Evolutionary conservation across 1,140 invertebrate genomes (phyloP).

Genomic region (Solen grandis): DNA sequence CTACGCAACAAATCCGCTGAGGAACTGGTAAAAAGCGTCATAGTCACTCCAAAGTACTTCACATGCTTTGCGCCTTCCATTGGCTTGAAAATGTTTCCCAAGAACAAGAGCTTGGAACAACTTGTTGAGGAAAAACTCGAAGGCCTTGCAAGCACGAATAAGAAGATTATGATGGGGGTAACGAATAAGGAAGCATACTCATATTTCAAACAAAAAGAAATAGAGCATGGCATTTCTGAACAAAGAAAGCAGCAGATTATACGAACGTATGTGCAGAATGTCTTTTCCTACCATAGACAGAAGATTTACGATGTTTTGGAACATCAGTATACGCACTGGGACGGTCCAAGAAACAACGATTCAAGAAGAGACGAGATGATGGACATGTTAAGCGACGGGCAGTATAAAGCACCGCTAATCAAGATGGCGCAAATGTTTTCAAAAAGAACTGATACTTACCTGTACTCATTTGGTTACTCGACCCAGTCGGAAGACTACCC

Average conservation of each 20-base stretch:
- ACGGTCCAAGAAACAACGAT: slow-evolving; percentile 81
- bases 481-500: slow-evolving; percentile 90
- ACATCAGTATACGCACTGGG: slow-evolving; percentile 90
- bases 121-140: slow-evolving; percentile 76
- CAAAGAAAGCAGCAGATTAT: slow-evolving; percentile 94
- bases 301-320: slow-evolving; percentile 98
- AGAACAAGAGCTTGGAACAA: slow-evolving; percentile 63
- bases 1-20: slow-evolving; percentile 89
- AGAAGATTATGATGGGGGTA: slow-evolving; percentile 95
- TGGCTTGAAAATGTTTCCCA: slow-evolving; percentile 63
- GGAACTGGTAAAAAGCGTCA: slow-evolving; percentile 88
- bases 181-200: slow-evolving; percentile 95
- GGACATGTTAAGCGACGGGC: slow-evolving; percentile 94
- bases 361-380: slow-evolving; percentile 95
- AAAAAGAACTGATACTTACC: slow-evolving; percentile 74
- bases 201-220: slow-evolving; percentile 93
- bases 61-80: not conserved
- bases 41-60: slow-evolving; percentile 79
- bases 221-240: slow-evolving; percentile 95
- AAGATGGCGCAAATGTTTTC: slow-evolving; percentile 96
- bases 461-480: slow-evolving; percentile 85
- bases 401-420: slow-evolving; percentile 94
- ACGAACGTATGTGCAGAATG: slow-evolving; percentile 93
- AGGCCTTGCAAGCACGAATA: slow-evolving; percentile 71
- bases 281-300: slow-evolving; percentile 94